Evolutionary conservation across 2,888 invertebrate genomes (phyloP).

Genomic region (Limulus polyphemus): DNA sequence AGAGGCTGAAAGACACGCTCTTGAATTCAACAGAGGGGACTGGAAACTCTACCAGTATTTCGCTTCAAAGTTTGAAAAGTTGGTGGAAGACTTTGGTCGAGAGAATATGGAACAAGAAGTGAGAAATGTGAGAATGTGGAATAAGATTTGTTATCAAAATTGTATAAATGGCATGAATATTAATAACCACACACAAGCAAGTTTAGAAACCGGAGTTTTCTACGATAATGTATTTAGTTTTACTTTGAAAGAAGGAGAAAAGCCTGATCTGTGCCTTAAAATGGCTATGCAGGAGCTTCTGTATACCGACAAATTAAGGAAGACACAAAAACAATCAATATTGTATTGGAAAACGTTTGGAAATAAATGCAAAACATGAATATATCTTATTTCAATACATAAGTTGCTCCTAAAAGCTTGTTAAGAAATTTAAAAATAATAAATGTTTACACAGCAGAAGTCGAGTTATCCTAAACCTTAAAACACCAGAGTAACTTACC

Average conservation of each 20-base stretch:
- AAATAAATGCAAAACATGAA: no score
- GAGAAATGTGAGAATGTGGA: constrained; percentile 13
- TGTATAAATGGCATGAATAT: constrained; percentile 4
- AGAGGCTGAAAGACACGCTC: not conserved
- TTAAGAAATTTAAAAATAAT: no score
- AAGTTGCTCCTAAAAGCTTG: no score
- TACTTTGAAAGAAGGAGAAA: constrained; percentile 5
- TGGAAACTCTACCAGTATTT: constrained; percentile 32
- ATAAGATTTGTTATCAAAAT: constrained; percentile 6
- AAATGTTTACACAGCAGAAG: no score
- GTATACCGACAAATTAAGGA: constrained; percentile 13
- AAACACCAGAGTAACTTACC: no score
- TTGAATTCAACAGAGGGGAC: constrained; percentile 24
- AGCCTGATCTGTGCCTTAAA: constrained; percentile 8
- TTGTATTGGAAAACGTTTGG: no score
- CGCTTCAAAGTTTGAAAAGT: constrained; percentile 21
- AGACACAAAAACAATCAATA: constrained; percentile 5
- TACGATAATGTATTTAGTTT: constrained; percentile 1
- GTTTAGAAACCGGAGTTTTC: not conserved
- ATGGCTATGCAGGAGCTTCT: constrained; percentile 12
- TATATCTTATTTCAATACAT: no score
- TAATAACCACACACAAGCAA: constrained; percentile 15
- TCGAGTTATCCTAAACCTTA: no score
- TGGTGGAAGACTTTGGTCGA: constrained; percentile 12
- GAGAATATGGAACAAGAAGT: constrained; percentile 23